These are phyloP conservation scores for Trissoscelio sp. DNA, from an alignment of 2,888 invertebrate genomes.

Conservation along the genomic window DNA sequence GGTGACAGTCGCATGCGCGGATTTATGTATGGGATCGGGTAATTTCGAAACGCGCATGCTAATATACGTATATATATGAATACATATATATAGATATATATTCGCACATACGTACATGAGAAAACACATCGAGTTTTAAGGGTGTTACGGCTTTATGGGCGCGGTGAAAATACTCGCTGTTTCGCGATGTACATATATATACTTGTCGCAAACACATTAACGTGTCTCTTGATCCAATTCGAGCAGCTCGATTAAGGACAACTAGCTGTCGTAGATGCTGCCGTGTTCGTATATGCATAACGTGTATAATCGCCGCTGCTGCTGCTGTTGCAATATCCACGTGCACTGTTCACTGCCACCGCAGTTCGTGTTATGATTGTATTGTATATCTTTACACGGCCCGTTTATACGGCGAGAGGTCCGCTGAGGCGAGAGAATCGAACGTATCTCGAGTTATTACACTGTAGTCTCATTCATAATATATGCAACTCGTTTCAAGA, in stretches of 20 bases:
- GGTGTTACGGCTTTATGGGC: constrained; percentile 42
- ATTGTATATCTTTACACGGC: constrained; percentile 76
- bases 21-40: constrained; percentile 53
- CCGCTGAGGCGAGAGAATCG: constrained; percentile 72
- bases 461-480: constrained; percentile 37
- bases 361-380: constrained; percentile 82
- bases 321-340: constrained; percentile 81
- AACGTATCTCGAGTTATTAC: constrained; percentile 49
- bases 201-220: constrained; percentile 48
- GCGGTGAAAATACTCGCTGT: constrained; percentile 39
- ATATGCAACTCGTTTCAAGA: constrained; percentile 20
- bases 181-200: constrained; percentile 44
- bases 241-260: constrained; percentile 69
- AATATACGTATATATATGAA: constrained; percentile 71
- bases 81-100: no score
- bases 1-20: constrained; percentile 54
- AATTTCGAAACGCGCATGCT: constrained; percentile 60
- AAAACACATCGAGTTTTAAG: constrained; percentile 63
- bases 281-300: constrained; percentile 81
- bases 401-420: constrained; percentile 73
- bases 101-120: constrained; percentile 68
- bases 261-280: constrained; percentile 81
- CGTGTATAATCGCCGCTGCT: constrained; percentile 78
- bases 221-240: constrained; percentile 54
- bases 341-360: constrained; percentile 83